These are phyloP conservation scores for Axinella damicornis DNA, from an alignment of 37 sponge, comb jelly and placozoan species.

Conservation along the genomic window DNA sequence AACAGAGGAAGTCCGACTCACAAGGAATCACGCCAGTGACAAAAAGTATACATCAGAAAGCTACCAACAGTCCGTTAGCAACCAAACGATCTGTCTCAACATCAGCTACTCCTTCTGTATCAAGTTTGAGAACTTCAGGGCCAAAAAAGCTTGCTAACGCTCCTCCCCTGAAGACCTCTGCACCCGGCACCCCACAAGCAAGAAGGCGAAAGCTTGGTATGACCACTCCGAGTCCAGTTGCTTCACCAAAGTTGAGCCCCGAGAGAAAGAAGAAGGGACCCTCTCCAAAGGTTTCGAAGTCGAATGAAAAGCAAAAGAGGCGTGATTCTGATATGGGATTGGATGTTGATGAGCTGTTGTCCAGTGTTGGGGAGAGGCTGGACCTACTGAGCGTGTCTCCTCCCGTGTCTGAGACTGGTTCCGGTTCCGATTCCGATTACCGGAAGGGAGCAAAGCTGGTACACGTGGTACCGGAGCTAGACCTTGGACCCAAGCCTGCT, in stretches of 20 bases:
- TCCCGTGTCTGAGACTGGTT: background rate
- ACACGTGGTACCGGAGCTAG: too few relatives aligned
- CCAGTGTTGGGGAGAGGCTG: background rate
- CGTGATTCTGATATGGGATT: background rate
- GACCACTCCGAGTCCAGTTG: background rate
- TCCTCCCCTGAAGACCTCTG: too few relatives aligned
- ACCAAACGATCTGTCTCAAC: conserved; percentile 1
- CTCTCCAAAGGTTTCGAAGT: background rate
- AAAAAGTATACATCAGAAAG: too few relatives aligned
- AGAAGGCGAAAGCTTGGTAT: background rate
- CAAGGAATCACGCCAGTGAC: too few relatives aligned
- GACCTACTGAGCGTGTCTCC: background rate
- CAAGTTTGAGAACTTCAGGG: too few relatives aligned
- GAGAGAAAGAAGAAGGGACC: background rate
- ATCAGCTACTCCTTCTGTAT: background rate
- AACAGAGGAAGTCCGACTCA: too few relatives aligned
- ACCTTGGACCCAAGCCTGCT: background rate
- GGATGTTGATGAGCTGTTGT: conserved; percentile 4
- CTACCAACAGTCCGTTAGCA: background rate
- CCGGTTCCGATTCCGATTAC: background rate
- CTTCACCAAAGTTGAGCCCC: too few relatives aligned
- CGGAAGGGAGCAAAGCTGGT: too few relatives aligned
- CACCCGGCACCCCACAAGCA: background rate
- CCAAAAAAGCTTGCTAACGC: too few relatives aligned
- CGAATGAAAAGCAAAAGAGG: background rate